These are phyloP conservation scores for Hippasteria phrygiana DNA, from an alignment of 53 echinoderm and acorn worm genomes.

Conservation along the genomic window DNA sequence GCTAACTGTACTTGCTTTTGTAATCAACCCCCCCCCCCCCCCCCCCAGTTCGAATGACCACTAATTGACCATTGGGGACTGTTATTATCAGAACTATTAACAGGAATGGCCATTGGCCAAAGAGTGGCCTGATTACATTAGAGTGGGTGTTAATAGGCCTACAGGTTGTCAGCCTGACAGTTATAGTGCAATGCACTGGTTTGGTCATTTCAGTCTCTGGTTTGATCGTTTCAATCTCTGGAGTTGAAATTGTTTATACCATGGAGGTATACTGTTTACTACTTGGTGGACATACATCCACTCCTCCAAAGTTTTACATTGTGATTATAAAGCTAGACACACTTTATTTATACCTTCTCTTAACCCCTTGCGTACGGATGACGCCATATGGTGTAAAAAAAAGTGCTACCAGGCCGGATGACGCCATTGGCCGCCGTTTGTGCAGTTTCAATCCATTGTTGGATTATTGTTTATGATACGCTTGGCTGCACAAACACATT, in stretches of 20 bases:
- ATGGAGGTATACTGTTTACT: not conserved
- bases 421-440: too few species aligned
- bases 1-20: slow-evolving; percentile 14
- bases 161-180: not conserved
- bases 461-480: too few species aligned
- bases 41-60: not conserved
- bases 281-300: too few species aligned
- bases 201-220: not conserved
- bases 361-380: too few species aligned
- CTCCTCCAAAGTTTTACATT: too few species aligned
- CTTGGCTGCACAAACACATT: too few species aligned
- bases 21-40: not conserved
- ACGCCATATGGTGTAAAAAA: too few species aligned
- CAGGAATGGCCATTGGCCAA: slow-evolving; percentile 32
- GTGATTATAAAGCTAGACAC: too few species aligned
- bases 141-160: not conserved
- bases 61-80: slow-evolving; percentile 9
- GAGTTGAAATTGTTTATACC: not conserved
- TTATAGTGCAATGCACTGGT: not conserved
- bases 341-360: too few species aligned
- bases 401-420: too few species aligned
- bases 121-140: not conserved
- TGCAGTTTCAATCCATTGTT: too few species aligned
- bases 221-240: not conserved
- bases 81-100: slow-evolving; percentile 14